Percentiles rank a stretch among this genome's conserved stretches.
Conservation (phyloP, 2,888 invertebrate species). For the Enoplolaimus lenunculus region DNA sequence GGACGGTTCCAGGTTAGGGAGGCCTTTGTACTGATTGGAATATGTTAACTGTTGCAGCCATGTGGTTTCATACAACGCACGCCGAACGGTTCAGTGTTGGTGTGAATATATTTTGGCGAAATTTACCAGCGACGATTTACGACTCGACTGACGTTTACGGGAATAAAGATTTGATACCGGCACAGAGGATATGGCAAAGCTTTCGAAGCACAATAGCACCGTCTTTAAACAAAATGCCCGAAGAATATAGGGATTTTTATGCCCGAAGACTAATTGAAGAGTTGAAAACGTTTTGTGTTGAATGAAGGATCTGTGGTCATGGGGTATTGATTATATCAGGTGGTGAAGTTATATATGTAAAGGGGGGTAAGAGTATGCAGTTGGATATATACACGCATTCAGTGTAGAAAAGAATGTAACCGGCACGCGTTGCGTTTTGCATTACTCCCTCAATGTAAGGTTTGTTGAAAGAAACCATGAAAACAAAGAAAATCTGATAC, state of each 20-base stretch:
- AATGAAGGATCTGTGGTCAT: no score
- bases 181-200: constrained; percentile 44
- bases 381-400: no score
- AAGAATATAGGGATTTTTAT: constrained; percentile 47
- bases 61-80: constrained; percentile 50
- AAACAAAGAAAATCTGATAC: no score
- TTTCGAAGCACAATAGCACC: background rate
- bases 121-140: constrained; percentile 44
- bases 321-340: no score
- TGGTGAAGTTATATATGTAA: no score
- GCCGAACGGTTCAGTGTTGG: constrained; percentile 46
- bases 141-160: constrained; percentile 49
- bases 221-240: constrained; percentile 43
- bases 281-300: constrained; percentile 30
- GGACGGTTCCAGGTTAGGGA: no score
- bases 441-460: no score
- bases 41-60: constrained; percentile 42
- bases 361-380: no score
- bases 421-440: no score
- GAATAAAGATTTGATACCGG: constrained; percentile 47
- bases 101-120: constrained; percentile 50
- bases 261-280: constrained; percentile 41
- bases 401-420: no score
- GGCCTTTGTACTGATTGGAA: no score
- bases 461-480: no score